Percentiles rank a stretch among this genome's conserved stretches.
phyloP scores from a whole-genome alignment of 2,113 vertebrate species.

The Oceanites oceanicus region DNA sequence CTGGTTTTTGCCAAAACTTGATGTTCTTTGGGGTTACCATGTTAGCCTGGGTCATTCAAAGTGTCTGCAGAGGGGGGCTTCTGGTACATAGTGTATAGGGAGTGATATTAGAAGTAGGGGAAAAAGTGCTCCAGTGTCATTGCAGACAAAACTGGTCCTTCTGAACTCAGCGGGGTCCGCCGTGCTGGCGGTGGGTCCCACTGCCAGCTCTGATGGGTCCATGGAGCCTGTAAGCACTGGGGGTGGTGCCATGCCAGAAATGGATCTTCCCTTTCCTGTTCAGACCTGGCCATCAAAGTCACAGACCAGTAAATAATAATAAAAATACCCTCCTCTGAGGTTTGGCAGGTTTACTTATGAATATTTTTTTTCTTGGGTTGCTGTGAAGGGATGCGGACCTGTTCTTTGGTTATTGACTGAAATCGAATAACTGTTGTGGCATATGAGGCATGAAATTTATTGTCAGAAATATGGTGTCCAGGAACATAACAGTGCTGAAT shows the following conservation, averaged over 20 bases:
- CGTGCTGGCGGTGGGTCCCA: background rate
- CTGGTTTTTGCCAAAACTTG: background rate
- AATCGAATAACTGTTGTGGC: conserved; percentile 27
- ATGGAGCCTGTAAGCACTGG: background rate
- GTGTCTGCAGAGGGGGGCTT: background rate
- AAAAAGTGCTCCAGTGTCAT: background rate
- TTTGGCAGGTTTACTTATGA: background rate
- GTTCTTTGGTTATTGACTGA: conserved; percentile 28
- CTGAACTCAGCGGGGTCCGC: background rate
- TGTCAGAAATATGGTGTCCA: conserved; percentile 24
- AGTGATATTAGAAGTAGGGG: background rate
- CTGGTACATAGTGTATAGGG: background rate
- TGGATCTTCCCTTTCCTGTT: background rate
- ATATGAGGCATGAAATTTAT: conserved; percentile 60
- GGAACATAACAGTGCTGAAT: background rate
- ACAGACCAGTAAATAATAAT: background rate
- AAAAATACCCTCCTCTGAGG: background rate
- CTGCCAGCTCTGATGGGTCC: background rate
- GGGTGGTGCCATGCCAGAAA: background rate
- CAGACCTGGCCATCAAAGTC: background rate
- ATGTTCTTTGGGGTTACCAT: background rate
- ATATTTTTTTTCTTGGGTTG: background rate
- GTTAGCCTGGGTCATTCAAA: background rate
- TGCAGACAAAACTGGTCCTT: background rate
- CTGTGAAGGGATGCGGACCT: background rate